phyloP scores from a whole-genome alignment of 1,140 invertebrate genomes.

The Micrasema minimum region DNA sequence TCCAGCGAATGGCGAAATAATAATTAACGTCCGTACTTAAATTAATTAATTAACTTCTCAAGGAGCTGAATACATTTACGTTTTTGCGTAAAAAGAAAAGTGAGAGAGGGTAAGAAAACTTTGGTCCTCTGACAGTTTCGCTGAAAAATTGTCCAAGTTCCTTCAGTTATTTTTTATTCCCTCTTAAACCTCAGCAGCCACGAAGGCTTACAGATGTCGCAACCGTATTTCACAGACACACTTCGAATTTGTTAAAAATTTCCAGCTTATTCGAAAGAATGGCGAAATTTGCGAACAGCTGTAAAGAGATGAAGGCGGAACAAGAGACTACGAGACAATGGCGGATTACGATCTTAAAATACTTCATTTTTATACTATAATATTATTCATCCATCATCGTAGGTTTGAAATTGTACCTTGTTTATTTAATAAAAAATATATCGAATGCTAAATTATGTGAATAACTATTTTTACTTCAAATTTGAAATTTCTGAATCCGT shows the following conservation, averaged over 20 bases:
- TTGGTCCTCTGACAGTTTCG: slow-evolving; percentile 44
- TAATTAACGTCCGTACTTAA: no score
- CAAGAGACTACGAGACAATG: slow-evolving; percentile 22
- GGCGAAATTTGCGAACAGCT: slow-evolving; percentile 11
- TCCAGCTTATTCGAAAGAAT: slow-evolving; percentile 31
- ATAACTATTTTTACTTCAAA: no score
- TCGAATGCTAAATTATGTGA: no score
- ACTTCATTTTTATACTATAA: slow-evolving; percentile 1
- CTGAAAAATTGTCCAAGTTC: slow-evolving; percentile 53
- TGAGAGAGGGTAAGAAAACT: slow-evolving; percentile 11
- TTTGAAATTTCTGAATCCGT: no score
- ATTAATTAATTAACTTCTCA: no score
- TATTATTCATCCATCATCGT: no score
- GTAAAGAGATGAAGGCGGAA: slow-evolving; percentile 21
- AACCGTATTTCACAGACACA: slow-evolving; percentile 44
- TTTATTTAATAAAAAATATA: no score
- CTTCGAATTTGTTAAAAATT: slow-evolving; percentile 39
- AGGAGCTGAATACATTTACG: background rate
- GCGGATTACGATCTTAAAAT: background rate
- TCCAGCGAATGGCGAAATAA: no score
- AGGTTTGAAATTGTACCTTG: no score
- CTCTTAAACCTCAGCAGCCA: slow-evolving; percentile 32
- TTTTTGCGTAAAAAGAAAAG: no score
- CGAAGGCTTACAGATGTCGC: slow-evolving; percentile 45
- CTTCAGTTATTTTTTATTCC: slow-evolving; percentile 31